Conservation (phyloP, 2,797 vertebrate genomes). For the Tokudaia muenninki region DNA sequence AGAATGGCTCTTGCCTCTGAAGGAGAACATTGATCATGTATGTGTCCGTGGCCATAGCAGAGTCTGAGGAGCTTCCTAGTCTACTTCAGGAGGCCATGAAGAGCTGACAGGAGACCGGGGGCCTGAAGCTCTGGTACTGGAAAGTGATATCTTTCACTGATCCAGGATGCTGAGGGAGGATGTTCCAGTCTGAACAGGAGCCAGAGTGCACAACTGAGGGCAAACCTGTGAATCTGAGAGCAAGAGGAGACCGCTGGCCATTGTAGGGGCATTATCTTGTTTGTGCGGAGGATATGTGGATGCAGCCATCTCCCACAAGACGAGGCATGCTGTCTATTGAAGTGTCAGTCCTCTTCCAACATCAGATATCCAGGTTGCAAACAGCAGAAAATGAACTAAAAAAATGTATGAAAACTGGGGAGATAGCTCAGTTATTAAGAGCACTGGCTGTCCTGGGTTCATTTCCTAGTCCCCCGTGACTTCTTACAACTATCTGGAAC, state of each 20-base stretch:
- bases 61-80: neutral
- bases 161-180: neutral
- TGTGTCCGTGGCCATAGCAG: rapidly evolving
- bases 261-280: rapidly evolving
- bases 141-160: rapidly evolving
- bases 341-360: no score
- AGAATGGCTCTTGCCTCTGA: neutral
- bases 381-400: neutral
- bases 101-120: rapidly evolving
- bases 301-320: neutral
- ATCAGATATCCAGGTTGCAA: neutral
- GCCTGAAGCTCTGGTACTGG: rapidly evolving
- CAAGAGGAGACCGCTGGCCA: rapidly evolving
- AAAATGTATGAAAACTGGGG: no score
- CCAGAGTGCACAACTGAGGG: neutral
- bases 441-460: neutral
- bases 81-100: neutral
- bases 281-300: rapidly evolving
- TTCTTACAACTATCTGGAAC: neutral
- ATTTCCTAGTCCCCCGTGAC: neutral
- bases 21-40: neutral
- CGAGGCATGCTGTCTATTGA: no score
- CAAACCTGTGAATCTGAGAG: rapidly evolving
- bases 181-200: rapidly evolving
- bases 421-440: neutral